phyloP scores from a whole-genome alignment of 2,888 invertebrate species.

The Cheilosia vulpina region DNA sequence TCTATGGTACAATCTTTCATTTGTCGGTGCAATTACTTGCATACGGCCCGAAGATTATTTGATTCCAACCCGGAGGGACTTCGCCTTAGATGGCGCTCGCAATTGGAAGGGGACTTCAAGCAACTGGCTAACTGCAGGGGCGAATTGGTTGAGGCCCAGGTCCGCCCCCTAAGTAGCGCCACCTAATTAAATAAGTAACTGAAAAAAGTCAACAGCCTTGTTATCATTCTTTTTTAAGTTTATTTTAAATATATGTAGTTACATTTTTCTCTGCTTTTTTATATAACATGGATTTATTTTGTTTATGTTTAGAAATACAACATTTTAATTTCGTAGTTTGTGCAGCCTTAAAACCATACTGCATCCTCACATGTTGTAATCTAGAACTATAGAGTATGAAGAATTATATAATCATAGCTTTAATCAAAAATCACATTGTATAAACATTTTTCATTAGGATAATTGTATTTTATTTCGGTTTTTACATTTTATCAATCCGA shows the following conservation, averaged over 20 bases:
- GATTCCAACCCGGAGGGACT: too few species aligned
- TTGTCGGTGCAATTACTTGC: too few species aligned
- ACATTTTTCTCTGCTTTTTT: conserved; percentile 19
- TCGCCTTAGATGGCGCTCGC: too few species aligned
- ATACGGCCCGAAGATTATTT: too few species aligned
- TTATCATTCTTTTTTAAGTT: conserved; percentile 6
- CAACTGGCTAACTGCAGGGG: too few species aligned
- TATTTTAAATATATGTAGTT: conserved; percentile 37
- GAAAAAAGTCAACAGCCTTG: too few species aligned
- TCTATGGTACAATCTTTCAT: too few species aligned
- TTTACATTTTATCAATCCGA: conserved; percentile 13
- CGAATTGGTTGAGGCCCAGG: too few species aligned
- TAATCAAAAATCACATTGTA: conserved; percentile 41
- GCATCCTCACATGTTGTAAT: conserved; percentile 2
- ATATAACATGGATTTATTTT: conserved; percentile 38
- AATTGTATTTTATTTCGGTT: neutral
- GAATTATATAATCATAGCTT: conserved; percentile 30
- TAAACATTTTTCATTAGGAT: conserved; percentile 3
- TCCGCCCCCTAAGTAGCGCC: too few species aligned
- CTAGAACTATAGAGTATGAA: conserved; percentile 2
- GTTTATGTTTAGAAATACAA: conserved; percentile 35
- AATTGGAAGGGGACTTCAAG: too few species aligned
- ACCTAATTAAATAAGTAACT: too few species aligned
- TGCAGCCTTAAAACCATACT: conserved; percentile 23
- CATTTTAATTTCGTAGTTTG: conserved; percentile 25